Evolutionary conservation across 2,113 vertebrate species (phyloP), one percentile per base, ranked within the genome.

Genomic region (Candoia aspera): DNA sequence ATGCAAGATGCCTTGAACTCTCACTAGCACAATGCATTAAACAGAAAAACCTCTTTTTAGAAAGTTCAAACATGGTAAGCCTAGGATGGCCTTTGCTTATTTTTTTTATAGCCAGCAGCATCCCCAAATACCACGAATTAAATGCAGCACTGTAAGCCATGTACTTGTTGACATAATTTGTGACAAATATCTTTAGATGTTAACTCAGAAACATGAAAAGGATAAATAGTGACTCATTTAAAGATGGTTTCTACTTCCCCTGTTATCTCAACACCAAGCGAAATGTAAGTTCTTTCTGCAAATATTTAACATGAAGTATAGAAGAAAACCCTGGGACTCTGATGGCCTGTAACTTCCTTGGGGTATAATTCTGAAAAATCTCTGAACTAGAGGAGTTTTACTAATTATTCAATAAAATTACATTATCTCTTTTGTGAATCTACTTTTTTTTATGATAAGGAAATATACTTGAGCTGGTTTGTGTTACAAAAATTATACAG

Each of bases 391-490:
- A 86, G 23, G 23, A 62, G 6, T n/a, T 23, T 68, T n/a, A 83
- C 17, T 29, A 83, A 84, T 29, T 90, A 37, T n/a, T 58, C 29
- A 62, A 12, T 53, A 91, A 64, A 86, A 91, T 62, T 37, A 91
- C 29, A 37, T 55, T 91, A 86, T 64, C 68, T 64, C 12, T 58
- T 64, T 85, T n/a, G 42, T 91, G 46, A 86, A 62, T 62, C 5
- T 91, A 42, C 0, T 26, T 58, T 2, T 10, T 90, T 90, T 87
- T 19, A 87, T 89, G 24, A 0, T 91, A 83, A 91, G 90, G 79
- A 62, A 68, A 29, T 93, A 58, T 89, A 54, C 23, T 85, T 68
- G 13, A 37, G 49, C 84, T 84, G 21, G 53, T 90, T 88, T 89
- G 15, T 21, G 3, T 60, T 6, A 55, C 87, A 68, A 1, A 89